Evolutionary conservation across 2,888 invertebrate species (phyloP).

Genomic region (Eupsilia transversa): DNA sequence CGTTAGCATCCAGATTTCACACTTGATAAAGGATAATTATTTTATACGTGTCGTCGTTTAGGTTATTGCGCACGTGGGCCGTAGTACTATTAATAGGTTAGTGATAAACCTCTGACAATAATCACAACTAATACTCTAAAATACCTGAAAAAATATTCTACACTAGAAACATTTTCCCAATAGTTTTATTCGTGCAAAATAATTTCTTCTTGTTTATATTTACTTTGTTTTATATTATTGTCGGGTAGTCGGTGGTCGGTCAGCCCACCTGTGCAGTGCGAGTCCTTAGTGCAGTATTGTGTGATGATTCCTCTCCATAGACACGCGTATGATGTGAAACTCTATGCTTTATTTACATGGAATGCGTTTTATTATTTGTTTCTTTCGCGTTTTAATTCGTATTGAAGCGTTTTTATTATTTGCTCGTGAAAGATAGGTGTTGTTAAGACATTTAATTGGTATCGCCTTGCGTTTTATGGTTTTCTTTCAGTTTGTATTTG

Average conservation of each 20-base stretch:
- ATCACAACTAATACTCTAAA: neutral
- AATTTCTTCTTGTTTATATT: slow-evolving; percentile 7
- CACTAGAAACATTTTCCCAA: neutral
- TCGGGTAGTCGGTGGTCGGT: neutral
- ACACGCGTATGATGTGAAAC: slow-evolving; percentile 41
- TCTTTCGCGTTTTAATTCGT: slow-evolving; percentile 21
- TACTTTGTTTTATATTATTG: no score
- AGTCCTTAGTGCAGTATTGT: slow-evolving; percentile 38
- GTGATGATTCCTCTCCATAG: slow-evolving; percentile 48
- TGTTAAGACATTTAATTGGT: slow-evolving; percentile 1
- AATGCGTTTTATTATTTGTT: slow-evolving; percentile 23
- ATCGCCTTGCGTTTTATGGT: neutral
- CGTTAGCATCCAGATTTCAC: slow-evolving; percentile 73
- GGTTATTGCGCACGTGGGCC: slow-evolving; percentile 24
- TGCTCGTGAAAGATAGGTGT: neutral
- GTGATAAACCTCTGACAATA: slow-evolving; percentile 4
- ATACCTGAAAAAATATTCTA: neutral
- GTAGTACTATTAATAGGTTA: slow-evolving; percentile 30
- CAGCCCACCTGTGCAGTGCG: slow-evolving; percentile 30
- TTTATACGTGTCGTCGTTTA: slow-evolving; percentile 52
- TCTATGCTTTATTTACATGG: slow-evolving; percentile 35
- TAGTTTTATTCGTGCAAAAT: neutral
- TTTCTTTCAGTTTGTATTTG: neutral
- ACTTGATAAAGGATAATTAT: slow-evolving; percentile 67
- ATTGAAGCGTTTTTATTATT: slow-evolving; percentile 8